A percentile compares a stretch with the other conserved stretches of the same genome.
phyloP scores from a whole-genome alignment of 2,888 invertebrate species.

The Coleophora flavipennella region DNA sequence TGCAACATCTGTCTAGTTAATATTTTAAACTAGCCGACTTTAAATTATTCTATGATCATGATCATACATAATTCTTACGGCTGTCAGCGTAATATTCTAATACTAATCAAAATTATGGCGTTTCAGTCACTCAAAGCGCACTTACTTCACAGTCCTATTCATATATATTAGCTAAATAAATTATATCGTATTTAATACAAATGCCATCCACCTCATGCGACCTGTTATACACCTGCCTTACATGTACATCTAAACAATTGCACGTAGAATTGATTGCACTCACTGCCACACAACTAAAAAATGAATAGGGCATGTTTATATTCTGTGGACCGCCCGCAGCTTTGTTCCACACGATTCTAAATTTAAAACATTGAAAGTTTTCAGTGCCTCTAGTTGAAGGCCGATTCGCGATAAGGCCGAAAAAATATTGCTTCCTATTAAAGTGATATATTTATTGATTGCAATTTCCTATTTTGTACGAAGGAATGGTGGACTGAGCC shows the following conservation, averaged over 20 bases:
- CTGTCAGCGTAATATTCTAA: constrained; percentile 1
- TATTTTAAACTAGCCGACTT: too few species aligned
- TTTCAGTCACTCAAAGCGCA: neutral
- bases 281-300: constrained; percentile 1
- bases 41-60: neutral
- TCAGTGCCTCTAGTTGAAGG: too few species aligned
- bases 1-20: too few species aligned
- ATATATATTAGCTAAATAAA: too few species aligned
- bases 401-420: too few species aligned
- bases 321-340: too few species aligned
- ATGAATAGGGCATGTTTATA: neutral
- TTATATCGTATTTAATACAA: constrained; percentile 37
- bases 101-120: neutral
- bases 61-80: neutral
- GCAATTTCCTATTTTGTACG: too few species aligned
- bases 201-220: constrained; percentile 39
- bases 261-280: constrained; percentile 9
- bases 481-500: too few species aligned
- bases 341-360: too few species aligned
- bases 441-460: too few species aligned
- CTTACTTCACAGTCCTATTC: neutral
- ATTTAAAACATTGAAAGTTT: too few species aligned
- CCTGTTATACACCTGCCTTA: constrained; percentile 31
- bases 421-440: too few species aligned
- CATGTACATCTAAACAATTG: constrained; percentile 19